Base-by-base conservation (phyloP, 2,888 invertebrate genomes). In the Meteorus colon region DNA sequence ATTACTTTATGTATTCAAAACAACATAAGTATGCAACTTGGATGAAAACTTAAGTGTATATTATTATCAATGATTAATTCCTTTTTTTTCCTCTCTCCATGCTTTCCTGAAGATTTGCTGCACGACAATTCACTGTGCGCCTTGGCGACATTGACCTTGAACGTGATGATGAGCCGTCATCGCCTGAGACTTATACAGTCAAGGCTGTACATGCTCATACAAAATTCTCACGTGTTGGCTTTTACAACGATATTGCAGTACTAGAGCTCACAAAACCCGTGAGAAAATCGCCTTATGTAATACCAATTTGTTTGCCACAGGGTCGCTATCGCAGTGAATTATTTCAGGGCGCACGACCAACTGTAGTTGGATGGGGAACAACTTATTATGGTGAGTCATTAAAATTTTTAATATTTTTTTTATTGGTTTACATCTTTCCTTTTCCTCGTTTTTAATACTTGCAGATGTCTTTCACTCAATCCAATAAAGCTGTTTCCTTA, bases 181-280 rank as follows among this genome's bases (percentile, higher is more conserved):
- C 94, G 0, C 96, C 96, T 0, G 94, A 95, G 71, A 96, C 96
- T 0, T 93, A 95, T 85, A 91, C 93, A 4, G 96, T 97, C 27
- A 91, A 92, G 19, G 94, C 94, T 78, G 95, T 97, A 34, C 92
- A 94, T 55, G 95, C 96, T 0, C 97, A 97, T 90, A 94, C 95
- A 27, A 91, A 95, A 85, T 97, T 97, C 91, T 96, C 95, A 10
- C 92, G 97, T 71, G 95, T 96, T 75, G 97, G 97, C n/a, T 97
- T 96, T 89, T 97, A 97, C 89, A 98, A 98, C 83, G 98, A 98
- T 86, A 96, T 98, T 77, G 98, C 98, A 0, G 89, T 97, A n/a
- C 90, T 97, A 62, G 94, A 94, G 80, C 89, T 97, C 34, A 94
- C 90, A 51, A 84, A 94, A 70, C 93, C 94, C 29, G 96, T 95